These are phyloP conservation scores for Anagyrus pseudococci DNA, from an alignment of 2,888 invertebrate species.

Conservation along the genomic window DNA sequence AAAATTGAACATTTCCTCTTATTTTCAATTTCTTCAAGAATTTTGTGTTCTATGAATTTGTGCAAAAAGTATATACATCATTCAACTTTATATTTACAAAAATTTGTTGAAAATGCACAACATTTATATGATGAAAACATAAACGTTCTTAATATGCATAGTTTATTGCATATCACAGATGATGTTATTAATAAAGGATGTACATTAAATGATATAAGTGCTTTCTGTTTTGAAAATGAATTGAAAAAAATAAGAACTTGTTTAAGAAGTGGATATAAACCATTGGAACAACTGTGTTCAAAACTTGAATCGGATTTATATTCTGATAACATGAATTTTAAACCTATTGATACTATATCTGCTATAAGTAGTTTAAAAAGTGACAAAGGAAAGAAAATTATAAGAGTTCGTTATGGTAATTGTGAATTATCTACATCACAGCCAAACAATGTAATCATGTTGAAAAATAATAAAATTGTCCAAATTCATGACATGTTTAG, in stretches of 20 bases:
- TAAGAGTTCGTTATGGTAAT: not conserved
- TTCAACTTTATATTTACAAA: constrained; percentile 22
- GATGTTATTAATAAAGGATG: constrained; percentile 30
- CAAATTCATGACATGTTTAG: not conserved
- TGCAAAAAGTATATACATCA: constrained; percentile 4
- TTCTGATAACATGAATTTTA: not conserved
- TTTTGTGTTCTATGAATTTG: constrained; percentile 27
- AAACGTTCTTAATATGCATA: constrained; percentile 35
- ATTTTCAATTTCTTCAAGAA: constrained; percentile 22
- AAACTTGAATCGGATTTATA: constrained; percentile 10
- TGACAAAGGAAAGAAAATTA: not conserved
- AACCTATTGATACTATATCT: too few species aligned
- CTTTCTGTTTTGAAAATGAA: constrained; percentile 33
- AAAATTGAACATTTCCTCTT: constrained; percentile 32
- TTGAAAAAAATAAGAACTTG: constrained; percentile 31
- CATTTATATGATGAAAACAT: constrained; percentile 22
- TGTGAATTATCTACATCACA: not conserved
- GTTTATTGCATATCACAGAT: constrained; percentile 30
- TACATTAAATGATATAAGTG: constrained; percentile 22
- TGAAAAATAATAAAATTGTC: not conserved
- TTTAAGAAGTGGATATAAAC: constrained; percentile 21
- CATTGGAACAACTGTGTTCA: constrained; percentile 32
- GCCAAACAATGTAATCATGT: not conserved
- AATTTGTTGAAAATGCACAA: constrained; percentile 16
- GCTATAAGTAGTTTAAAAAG: not conserved